These are phyloP conservation scores for Sycophila sp. DNA, from an alignment of 1,140 invertebrate genomes.

Conservation along the genomic window DNA sequence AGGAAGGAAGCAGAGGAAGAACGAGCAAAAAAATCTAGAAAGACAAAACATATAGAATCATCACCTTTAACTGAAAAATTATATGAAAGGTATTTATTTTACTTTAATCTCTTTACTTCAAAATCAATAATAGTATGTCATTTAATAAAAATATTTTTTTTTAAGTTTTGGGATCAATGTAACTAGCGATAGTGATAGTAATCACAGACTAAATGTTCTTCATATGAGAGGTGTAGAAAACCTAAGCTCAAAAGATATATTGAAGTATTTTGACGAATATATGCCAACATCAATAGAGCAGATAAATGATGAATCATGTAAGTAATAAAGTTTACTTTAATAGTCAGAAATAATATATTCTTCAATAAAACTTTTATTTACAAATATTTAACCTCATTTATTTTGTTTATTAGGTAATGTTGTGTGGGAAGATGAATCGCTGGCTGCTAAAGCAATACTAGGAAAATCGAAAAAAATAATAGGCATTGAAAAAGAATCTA, in stretches of 20 bases:
- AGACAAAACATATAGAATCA: constrained; percentile 68
- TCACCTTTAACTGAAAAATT: constrained; percentile 71
- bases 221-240: constrained; percentile 80
- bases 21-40: constrained; percentile 76
- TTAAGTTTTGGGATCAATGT: constrained; percentile 72
- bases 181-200: constrained; percentile 68
- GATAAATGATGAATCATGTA: constrained; percentile 83
- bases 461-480: constrained; percentile 68
- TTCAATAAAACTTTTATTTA: no score
- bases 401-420: constrained; percentile 73
- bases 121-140: constrained; percentile 10
- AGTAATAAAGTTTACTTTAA: no score
- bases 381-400: no score
- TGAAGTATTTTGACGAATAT: constrained; percentile 81
- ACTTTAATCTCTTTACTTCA: not conserved
- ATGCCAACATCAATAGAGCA: constrained; percentile 80
- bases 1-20: constrained; percentile 73
- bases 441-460: constrained; percentile 76
- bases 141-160: no score
- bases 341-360: no score
- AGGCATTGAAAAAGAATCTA: constrained; percentile 55
- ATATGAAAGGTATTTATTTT: constrained; percentile 66
- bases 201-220: constrained; percentile 76
- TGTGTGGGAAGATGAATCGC: constrained; percentile 77
- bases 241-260: constrained; percentile 80